Conservation (phyloP, 2,797 vertebrate genomes). For the Myotis findleyi region DNA sequence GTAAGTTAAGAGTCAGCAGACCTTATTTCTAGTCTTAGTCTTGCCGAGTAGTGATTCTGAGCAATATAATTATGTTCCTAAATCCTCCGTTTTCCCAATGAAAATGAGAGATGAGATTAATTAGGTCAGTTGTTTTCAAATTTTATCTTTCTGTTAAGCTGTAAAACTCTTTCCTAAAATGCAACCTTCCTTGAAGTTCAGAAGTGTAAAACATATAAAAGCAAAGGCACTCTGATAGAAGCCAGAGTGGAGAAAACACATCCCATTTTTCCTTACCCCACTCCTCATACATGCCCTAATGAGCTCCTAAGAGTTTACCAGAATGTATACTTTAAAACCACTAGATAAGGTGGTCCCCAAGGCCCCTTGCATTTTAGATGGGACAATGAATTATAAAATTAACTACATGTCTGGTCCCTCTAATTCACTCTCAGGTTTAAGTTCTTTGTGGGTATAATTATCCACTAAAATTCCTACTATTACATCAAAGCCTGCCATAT, state of each 20-base stretch:
- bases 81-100: slow-evolving; percentile 29
- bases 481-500: slow-evolving; percentile 26
- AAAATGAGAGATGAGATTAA: slow-evolving; percentile 50
- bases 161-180: slow-evolving; percentile 22
- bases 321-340: slow-evolving; percentile 54
- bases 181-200: slow-evolving; percentile 26
- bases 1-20: not conserved
- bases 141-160: slow-evolving; percentile 40
- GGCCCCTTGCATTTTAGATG: not conserved
- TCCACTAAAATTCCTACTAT: not conserved
- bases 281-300: not conserved
- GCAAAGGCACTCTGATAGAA: not conserved
- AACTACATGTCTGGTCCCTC: not conserved
- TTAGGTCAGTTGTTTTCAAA: slow-evolving; percentile 14
- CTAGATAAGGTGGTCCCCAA: not conserved
- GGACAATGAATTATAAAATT: slow-evolving; percentile 41
- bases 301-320: not conserved
- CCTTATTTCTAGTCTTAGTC: slow-evolving; percentile 19
- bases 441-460: not conserved
- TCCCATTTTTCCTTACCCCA: not conserved
- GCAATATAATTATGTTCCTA: not conserved
- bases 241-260: not conserved
- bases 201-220: slow-evolving; percentile 40
- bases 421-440: slow-evolving; percentile 33
- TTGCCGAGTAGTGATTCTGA: not conserved